Evolutionary conservation across 2,888 invertebrate genomes (phyloP), one percentile per base, ranked within the genome.

Genomic region (Schizotus pectinicornis): DNA sequence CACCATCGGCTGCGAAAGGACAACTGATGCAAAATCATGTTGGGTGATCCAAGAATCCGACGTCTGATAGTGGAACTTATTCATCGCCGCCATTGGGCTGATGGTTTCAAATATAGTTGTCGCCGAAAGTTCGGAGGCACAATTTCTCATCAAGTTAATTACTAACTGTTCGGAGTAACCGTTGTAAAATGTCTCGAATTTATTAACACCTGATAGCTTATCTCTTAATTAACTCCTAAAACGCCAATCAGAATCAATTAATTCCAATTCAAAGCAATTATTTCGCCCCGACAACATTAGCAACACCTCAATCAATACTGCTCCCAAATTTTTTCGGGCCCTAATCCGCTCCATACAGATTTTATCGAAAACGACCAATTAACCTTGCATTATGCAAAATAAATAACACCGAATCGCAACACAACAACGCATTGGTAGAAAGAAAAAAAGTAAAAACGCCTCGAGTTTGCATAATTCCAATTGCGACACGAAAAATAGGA

Each of bases 341-440:
- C 13, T 32, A 32, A 12, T 31, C 43, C 11, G 32, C 42, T 7
- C 1, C 9, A 42, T 22, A 30, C 7, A 31, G 43, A 43, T 43
- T 11, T 8, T 11, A 43, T 43, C 32, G 8, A 32, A 43, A 32
- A 7, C n/a, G 22, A 22, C 2, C 1, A 43, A 43, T 43, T 43
- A 31, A 43, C 43, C 43, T 43, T 43, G 43, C 43, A 13, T 42
- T 43, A 11, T 43, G 11, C 3, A 9, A 32, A 43, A 43, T 43
- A 43, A 32, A 32, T 30, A 41, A 41, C 22, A n/a, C n/a, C 11
- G 8, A 13, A 7, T 12, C 39, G 3, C 22, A 11, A 9, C 3
- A 35, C n/a, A 14, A 12, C 11, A 22, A 9, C n/a, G 12, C 5
- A 12, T 41, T 41, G 8, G 9, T 30, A 1, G 0, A 14, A 3